A percentile compares a stretch with the other conserved stretches of the same genome.
These are phyloP conservation scores for Sebastiscus albofasciatus DNA, from an alignment of 2,797 vertebrate species.

Conservation along the genomic window DNA sequence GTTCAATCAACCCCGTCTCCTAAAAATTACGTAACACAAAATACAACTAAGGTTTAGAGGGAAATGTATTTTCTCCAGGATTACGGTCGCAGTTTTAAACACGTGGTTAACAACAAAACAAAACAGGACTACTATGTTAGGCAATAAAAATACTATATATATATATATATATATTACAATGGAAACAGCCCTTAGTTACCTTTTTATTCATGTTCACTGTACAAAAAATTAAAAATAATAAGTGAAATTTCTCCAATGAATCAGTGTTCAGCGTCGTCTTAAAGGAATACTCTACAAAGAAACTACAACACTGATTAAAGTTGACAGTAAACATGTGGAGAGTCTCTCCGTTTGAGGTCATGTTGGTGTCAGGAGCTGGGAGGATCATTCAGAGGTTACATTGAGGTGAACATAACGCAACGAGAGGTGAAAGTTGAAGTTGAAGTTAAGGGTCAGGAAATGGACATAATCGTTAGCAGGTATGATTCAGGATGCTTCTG, in stretches of 20 bases:
- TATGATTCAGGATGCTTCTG: background rate
- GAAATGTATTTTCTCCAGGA: too few species aligned
- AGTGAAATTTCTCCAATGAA: too few species aligned
- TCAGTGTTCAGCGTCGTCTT: too few species aligned
- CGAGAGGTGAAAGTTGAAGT: background rate
- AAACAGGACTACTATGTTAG: too few species aligned
- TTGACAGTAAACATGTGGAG: background rate
- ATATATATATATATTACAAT: too few species aligned
- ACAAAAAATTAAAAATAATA: too few species aligned
- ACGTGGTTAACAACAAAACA: accelerated
- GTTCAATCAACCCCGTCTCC: accelerated
- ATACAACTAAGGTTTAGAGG: too few species aligned
- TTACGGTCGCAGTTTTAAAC: too few species aligned
- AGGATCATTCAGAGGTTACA: background rate
- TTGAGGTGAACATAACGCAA: background rate
- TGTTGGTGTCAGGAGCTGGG: background rate
- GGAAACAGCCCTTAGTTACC: too few species aligned
- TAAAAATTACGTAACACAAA: too few species aligned
- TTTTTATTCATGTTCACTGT: too few species aligned
- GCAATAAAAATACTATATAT: too few species aligned
- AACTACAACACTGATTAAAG: background rate
- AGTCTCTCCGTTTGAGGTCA: background rate
- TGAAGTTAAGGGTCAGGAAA: background rate
- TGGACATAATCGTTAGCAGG: background rate
- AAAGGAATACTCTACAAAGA: background rate